Base-by-base conservation (phyloP, 1,140 invertebrate genomes). In the Linepithema humile region DNA sequence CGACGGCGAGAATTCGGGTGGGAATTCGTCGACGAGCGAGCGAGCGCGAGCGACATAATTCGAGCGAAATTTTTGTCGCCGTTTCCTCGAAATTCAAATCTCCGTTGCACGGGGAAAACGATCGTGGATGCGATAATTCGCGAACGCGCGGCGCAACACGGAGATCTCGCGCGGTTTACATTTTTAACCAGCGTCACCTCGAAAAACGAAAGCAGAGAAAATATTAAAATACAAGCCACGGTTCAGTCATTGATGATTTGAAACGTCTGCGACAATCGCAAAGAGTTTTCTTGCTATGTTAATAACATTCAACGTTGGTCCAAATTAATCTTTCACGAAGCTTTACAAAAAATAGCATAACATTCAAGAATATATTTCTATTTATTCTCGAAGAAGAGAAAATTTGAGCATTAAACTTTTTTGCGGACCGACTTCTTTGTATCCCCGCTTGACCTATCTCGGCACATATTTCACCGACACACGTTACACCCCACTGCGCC, bases 31-130 rank as follows among this genome's bases (percentile, higher is more conserved):
- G 48, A 12, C n/a, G 40, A 45, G 72, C 55, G 35, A 20, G 70
- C 32, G 59, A 29, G 29, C 57, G 7, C 64, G 75, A 29, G 75
- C 75, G 75, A 80, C 75, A 80, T 80, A 80, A 80, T 80, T 80
- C 64, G 75, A n/a, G 48, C 75, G 64, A 55, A 53, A 80, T 80
- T 80, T 80, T 80, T 70, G 75, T 55, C 48, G 35, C 64, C 35
- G 59, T 5, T 43, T 70, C 48, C 75, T 53, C 75, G 64, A 69
- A 69, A 80, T 80, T 80, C 64, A 80, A 69, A 80, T 80, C 48
- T 64, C 20, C 64, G 48, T 23, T 57, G n/a, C 40, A 70, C 62
- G 75, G 40, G 75, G 45, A 53, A 78, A 78, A 57, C 48, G 64
- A 80, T 80, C 35, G 62, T 15, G 75, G 32, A 67, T 35, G 26